These are phyloP conservation scores for Prionailurus bengalensis DNA, from an alignment of 2,113 vertebrate species.

Conservation along the genomic window DNA sequence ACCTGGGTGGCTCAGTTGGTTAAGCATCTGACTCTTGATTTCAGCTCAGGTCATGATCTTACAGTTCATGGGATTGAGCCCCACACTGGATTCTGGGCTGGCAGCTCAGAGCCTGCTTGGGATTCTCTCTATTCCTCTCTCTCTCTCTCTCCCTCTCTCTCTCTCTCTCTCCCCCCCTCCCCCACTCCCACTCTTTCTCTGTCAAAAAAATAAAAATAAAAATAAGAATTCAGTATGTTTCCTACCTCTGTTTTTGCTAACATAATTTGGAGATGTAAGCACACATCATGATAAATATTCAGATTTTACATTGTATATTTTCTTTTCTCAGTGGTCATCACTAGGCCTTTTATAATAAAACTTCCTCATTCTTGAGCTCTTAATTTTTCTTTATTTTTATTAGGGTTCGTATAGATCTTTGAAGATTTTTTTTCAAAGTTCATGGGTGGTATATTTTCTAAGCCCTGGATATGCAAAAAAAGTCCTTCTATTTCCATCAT, in stretches of 20 bases:
- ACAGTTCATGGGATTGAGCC: neutral
- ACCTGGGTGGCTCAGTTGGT: neutral
- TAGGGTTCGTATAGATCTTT: neutral
- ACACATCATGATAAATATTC: neutral
- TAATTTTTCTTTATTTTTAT: constrained; percentile 44
- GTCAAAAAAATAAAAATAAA: neutral
- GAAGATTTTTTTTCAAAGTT: neutral
- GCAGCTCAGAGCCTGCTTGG: too few relatives aligned
- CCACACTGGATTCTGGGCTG: too few relatives aligned
- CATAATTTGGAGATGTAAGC: neutral
- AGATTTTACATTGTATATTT: neutral
- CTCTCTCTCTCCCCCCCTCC: fast-evolving
- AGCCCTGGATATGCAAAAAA: neutral
- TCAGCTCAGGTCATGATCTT: neutral
- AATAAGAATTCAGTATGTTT: neutral
- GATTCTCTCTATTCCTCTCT: neutral
- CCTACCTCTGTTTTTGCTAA: neutral
- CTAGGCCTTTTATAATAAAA: neutral
- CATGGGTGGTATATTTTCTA: neutral
- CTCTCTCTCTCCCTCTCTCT: neutral
- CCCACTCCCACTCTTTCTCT: neutral
- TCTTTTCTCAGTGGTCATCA: neutral
- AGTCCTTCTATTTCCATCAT: neutral
- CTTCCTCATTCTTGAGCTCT: neutral
- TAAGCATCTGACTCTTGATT: neutral